Conservation (phyloP, 2,888 invertebrate genomes). For the Lasioglossum pauxillum region DNA sequence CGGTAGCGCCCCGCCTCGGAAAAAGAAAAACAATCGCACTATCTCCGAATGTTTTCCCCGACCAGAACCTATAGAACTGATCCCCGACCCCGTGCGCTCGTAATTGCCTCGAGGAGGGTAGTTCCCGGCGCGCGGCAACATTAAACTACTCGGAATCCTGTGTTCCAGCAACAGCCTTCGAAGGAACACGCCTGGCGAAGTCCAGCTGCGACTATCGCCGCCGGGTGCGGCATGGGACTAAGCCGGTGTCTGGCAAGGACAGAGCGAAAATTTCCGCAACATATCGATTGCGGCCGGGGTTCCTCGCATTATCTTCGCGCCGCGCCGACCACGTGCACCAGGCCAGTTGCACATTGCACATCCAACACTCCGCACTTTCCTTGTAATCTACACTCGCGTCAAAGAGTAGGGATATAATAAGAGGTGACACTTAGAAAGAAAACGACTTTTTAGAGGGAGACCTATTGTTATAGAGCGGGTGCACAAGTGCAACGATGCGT, state of each 20-base stretch:
- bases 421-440: too few relatives aligned
- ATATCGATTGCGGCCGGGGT: constrained; percentile 75
- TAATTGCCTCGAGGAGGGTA: constrained; percentile 26
- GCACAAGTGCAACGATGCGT: too few relatives aligned
- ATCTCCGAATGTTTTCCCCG: neutral
- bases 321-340: constrained; percentile 34
- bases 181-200: constrained; percentile 29
- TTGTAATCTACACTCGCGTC: constrained; percentile 78
- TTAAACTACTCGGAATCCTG: constrained; percentile 25
- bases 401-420: too few relatives aligned
- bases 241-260: constrained; percentile 46
- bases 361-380: constrained; percentile 74
- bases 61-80: neutral
- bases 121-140: neutral
- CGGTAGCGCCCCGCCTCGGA: neutral
- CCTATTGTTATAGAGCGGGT: too few relatives aligned
- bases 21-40: constrained; percentile 1
- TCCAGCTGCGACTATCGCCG: constrained; percentile 37
- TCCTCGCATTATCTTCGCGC: constrained; percentile 73
- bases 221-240: neutral
- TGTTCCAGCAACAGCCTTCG: neutral
- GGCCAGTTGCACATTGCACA: constrained; percentile 73
- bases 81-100: neutral
- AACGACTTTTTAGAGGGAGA: too few relatives aligned
- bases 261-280: constrained; percentile 73